Evolutionary conservation across 2,797 vertebrate species (phyloP), one percentile per base, ranked within the genome.

Genomic region (Hafferia zeledoni): DNA sequence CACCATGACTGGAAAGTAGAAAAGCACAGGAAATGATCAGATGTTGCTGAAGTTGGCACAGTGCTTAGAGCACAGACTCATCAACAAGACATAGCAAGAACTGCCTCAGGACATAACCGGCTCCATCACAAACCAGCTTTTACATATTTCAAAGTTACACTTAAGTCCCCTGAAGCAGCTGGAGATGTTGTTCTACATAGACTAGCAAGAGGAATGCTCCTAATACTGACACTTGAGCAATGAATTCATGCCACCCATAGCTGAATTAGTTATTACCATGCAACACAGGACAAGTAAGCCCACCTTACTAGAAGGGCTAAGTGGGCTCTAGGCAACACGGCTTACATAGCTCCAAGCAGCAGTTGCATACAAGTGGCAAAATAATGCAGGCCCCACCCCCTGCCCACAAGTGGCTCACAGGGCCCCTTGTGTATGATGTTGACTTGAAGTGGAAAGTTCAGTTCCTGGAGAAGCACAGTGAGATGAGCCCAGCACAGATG

Each of bases 391-490:
- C 6, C 28, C 5, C 43, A 61, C 1, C 3, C 10, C 17, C 20
- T 2, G 3, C 55, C 37, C 28, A 33, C 47, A 78, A 11, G 37
- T 9, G 64, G 44, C 46, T 81, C 53, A 53, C 39, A 50, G 55
- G 35, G 47, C 11, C 15, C 12, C 52, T 52, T n/a, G 44, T 18
- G 7, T 44, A 8, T 35, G 30, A 63, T 22, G 71, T 1, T 70
- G 43, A 80, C 25, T 50, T 20, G 37, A 61, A 78, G 23, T 18
- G 39, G 92, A 79, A 79, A 13, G 22, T 61, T 83, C n/a, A 27
- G 44, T 37, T 27, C 6, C 50, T 47, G 23, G 25, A 87, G 19
- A 57, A 65, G 11, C 19, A 31, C 0, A 0, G n/a, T 18, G 46
- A 93, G 55, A 50, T 50, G 59, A 81, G 55, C 69, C 20, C 11